Evolutionary conservation across 2,113 vertebrate species (phyloP), one percentile per base, ranked within the genome.

Genomic region (Pogona vitticeps): DNA sequence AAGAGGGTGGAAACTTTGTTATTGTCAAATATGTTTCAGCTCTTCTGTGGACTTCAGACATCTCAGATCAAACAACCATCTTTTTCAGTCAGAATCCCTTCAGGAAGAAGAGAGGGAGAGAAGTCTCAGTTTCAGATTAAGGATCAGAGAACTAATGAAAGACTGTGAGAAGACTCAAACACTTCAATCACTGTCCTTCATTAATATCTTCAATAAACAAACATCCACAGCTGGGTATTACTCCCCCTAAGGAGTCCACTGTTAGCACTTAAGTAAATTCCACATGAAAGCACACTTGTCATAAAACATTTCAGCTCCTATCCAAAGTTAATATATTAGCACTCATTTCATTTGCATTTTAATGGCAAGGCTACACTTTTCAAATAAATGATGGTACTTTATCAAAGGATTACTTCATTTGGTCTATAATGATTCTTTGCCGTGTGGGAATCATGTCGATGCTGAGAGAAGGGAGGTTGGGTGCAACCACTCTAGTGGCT

Each of bases 271-370:
- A 89, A 89, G 91, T 89, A 33, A 72, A 93, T 94, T 94, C 93
- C 91, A 94, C 91, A 95, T 94, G 93, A 95, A 95, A 95, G 94
- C 90, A 87, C 88, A 33, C 92, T 90, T 92, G 89, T 89, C 93
- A 93, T 91, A 93, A 95, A 93, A 88, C 93, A 90, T 94, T 94
- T 92, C 91, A 80, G 21, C 91, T 92, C 88, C 88, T 76, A 89
- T 82, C 91, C 92, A 85, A 80, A 92, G 89, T 92, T 94, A 94
- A 95, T 93, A 92, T 93, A 96, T 95, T 94, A 95, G 92, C 88
- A 90, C 91, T 93, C 91, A 89, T 93, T 92, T 94, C 90, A 95
- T 96, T 96, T 95, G 94, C 94, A 96, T 96, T 96, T 96, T 96
- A 96, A 96, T 96, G 94, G 92, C 0, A 0, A 93, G 91, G 90